Percentiles rank a stretch among this genome's conserved stretches.
Conservation (phyloP, 2,113 vertebrate species). For the Grus americana region DNA sequence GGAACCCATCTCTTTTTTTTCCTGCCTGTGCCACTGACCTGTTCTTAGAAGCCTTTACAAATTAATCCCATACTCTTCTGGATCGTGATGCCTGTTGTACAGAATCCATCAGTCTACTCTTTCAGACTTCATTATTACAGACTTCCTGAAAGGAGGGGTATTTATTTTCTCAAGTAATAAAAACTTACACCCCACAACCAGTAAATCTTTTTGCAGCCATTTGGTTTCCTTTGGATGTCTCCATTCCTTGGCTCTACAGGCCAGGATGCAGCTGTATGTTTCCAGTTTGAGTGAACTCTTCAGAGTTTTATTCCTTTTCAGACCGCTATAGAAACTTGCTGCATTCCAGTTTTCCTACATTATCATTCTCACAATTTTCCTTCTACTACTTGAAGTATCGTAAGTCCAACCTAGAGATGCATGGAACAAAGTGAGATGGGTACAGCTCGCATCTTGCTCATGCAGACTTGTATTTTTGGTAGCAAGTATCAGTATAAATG, state of each 20-base stretch:
- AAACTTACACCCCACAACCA: neutral
- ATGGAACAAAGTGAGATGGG: neutral
- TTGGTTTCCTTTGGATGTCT: neutral
- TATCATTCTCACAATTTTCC: neutral
- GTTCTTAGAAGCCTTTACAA: neutral
- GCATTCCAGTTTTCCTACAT: neutral
- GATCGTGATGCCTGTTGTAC: neutral
- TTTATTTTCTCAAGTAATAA: neutral
- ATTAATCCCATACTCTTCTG: neutral
- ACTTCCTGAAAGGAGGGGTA: neutral
- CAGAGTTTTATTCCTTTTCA: neutral
- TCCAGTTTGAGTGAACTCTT: neutral
- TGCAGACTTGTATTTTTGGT: neutral
- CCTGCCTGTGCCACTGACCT: neutral
- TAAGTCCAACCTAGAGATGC: neutral
- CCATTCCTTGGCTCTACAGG: neutral
- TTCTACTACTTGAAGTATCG: neutral
- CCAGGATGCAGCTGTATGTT: neutral
- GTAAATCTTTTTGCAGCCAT: neutral
- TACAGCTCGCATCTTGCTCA: neutral
- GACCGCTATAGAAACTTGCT: neutral
- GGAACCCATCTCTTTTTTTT: neutral
- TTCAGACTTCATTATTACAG: neutral
- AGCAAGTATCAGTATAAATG: neutral
- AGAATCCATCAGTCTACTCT: neutral